Base-by-base conservation (phyloP, 1,140 invertebrate genomes). In the Bombus waltoni region DNA sequence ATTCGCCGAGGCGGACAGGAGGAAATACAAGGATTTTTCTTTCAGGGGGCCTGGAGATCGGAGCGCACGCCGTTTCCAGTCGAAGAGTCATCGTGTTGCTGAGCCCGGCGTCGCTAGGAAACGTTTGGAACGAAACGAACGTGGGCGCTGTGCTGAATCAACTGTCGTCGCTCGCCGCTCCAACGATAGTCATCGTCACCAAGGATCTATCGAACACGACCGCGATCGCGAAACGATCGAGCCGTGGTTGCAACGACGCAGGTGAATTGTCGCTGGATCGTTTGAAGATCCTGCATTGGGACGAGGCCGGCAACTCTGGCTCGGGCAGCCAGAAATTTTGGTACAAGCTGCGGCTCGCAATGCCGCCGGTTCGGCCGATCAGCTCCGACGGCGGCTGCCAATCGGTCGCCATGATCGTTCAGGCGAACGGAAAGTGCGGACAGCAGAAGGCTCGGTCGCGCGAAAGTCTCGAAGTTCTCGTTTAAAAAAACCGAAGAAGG, bases 391-490 rank as follows among this genome's bases (percentile, higher is more conserved):
- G 87, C 70, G 86, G 88, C 44, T 93, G 93, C 82, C 94, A 94
- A 62, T 94, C 92, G 70, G 94, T 95, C 22, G 94, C 94, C 44
- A 95, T 95, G 94, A 94, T 95, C 82, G 94, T 95, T 2, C 94
- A 95, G 74, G 90, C 92, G 2, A 92, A 92, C 74, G 89, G 91
- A 42, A 94, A 93, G 77, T 93, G 92, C 75, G 93, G 92, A 70
- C 93, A 93, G 79, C 93, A 93, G 76, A 94, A 93, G 77, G 92
- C 91, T 25, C 93, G 92, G 10, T 95, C 94, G 74, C 91, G 93
- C 57, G 95, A 95, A 80, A 95, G 94, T 53, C 93, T 95, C 81
- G 94, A 95, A 80, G 94, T 95, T 32, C 93, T 95, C 35, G 95
- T 95, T 82, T 95, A 93, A 88, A 53, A 93, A 88, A 22, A 53